Base-by-base conservation (phyloP, 2,113 vertebrate species). In the Otocyon megalotis region DNA sequence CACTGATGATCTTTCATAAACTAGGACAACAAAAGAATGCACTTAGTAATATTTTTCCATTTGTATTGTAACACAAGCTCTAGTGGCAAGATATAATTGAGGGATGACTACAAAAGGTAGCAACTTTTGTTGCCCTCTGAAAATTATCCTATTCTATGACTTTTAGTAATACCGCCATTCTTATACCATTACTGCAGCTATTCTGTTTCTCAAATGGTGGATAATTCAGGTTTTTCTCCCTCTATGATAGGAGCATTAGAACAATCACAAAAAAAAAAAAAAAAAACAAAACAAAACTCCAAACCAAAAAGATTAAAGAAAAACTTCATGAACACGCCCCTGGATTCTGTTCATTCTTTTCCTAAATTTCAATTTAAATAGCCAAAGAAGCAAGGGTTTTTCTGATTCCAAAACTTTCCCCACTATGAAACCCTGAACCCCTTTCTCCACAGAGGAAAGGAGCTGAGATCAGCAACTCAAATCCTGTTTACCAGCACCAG, bases 21-120 rank as follows among this genome's bases (percentile, higher is more conserved):
- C 26, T 76, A 90, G 24, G 53, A 28, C 2, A 94, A 83, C 24
- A 93, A 85, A 91, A 65, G 2, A 35, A 72, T 32, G 14, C 19
- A 95, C n/a, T 77, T 90, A 76, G 12, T 56, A 92, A 60, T 90
- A 63, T 56, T 97, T 95, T 94, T 80, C 9, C 56, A 32, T 79
- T 95, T 92, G 8, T 90, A 67, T 14, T 58, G 0, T 90, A 93
- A 65, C 28, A 84, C 8, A 81, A 84, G 3, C 7, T 60, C 35
- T 63, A 69, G 32, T 71, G 77, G 26, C 8, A 85, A 92, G 90
- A 72, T 71, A 48, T 71, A 93, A 93, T 48, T 56, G 26, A 94
- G 12, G 9, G 12, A 88, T 96, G 15, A 90, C 35, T 62, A 48
- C 0, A 17, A 88, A 65, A 87, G 35, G 62, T 28, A 89, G 16